Base-by-base conservation (phyloP, 2,888 invertebrate genomes). In the Barypeithes pellucidus region DNA sequence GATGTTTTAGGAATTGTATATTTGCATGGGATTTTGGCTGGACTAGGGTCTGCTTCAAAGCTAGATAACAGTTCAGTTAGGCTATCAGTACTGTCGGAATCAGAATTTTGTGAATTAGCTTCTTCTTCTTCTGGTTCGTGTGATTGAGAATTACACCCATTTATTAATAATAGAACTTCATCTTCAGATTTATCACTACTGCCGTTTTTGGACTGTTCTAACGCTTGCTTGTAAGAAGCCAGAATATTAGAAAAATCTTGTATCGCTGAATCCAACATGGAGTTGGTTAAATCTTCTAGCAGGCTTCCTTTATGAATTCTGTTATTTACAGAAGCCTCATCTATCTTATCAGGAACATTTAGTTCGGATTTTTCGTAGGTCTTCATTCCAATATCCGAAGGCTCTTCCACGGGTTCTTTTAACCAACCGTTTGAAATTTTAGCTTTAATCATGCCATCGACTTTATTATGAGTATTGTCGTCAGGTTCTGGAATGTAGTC, bases 1-100 rank as follows among this genome's bases (percentile, higher is more conserved):
- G 18, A 11, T 33, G 16, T 33, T 33, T 33, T 57, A 33, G 54
- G 54, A 33, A 57, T 33, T 0, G 18, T 57, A 14, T 16, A 33
- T 11, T 57, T 57, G 14, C 14, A 16, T 33, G 54, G 54, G 33
- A 57, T 9, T 16, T 33, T 33, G 3, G 18, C 9, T 3, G n/a
- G 11, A 16, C 8, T 11, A 16, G 33, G 12, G 3, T 33, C 16
- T 33, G 16, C 14, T 11, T 57, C 54, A 3, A 33, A 18, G 18
- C 33, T 57, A 16, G 9, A 18, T 11, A 24, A 14, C 4, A 57
- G 54, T 24, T 57, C 54, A 18, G 54, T 33, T 16, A 57, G 54
- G 18, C 54, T 57, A 8, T 57, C 54, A 2, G 8, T 33, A 33
- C 54, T 36, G 4, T 57, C 33, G 11, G 16, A 36, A 16, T 33